Evolutionary conservation across 2,797 vertebrate genomes (phyloP).

Genomic region (Artibeus lituratus): DNA sequence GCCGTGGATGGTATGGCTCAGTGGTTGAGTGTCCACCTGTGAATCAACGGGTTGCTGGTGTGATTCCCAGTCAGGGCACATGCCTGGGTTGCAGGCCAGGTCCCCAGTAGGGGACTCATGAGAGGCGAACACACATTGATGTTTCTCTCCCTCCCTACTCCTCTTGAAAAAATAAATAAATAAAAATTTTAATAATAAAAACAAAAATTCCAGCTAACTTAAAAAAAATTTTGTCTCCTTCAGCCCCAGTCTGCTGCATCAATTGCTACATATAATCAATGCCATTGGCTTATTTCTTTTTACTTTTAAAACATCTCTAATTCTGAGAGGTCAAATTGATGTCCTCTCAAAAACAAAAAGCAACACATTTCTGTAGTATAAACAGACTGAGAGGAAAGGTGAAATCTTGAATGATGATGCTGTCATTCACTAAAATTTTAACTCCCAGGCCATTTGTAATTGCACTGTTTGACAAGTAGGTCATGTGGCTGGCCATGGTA

Average conservation of each 20-base stretch:
- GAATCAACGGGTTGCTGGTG: too few species aligned
- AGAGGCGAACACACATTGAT: too few species aligned
- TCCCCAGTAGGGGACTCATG: too few species aligned
- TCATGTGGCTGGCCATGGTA: neutral
- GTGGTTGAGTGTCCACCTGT: too few species aligned
- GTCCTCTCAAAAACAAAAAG: constrained; percentile 24
- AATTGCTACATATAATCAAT: constrained; percentile 26
- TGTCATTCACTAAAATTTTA: constrained; percentile 49
- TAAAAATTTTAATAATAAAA: constrained; percentile 36
- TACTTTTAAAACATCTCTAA: constrained; percentile 27
- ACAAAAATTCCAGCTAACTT: neutral
- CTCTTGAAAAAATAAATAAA: neutral
- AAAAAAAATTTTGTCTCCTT: neutral
- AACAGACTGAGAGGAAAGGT: constrained; percentile 40
- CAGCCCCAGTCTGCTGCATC: constrained; percentile 1
- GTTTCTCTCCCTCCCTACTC: too few species aligned
- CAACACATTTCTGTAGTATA: constrained; percentile 43
- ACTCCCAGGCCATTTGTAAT: constrained; percentile 44
- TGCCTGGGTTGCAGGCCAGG: too few species aligned
- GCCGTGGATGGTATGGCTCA: too few species aligned
- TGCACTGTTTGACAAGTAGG: constrained; percentile 47
- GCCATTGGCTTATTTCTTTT: constrained; percentile 34
- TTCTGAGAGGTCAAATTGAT: constrained; percentile 26
- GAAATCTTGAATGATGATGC: constrained; percentile 41
- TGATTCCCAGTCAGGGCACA: too few species aligned